Percentiles rank a stretch among this genome's conserved stretches.
Conservation (phyloP, 2,888 invertebrate species). For the Catocala nupta region DNA sequence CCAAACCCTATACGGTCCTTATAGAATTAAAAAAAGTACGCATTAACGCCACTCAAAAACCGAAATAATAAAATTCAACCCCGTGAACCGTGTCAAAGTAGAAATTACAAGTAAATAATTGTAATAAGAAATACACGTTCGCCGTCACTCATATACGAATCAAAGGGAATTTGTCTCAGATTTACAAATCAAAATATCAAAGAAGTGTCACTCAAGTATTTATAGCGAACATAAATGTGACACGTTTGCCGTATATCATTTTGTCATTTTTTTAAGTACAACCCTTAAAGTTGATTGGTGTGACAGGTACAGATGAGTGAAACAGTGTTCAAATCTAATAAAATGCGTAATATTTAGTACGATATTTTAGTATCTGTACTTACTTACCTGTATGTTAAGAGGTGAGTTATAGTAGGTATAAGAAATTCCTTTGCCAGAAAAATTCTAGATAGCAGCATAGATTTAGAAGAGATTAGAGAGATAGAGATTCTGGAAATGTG, state of each 20-base stretch:
- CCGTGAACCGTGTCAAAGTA: slow-evolving; percentile 15
- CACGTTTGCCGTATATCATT: slow-evolving; percentile 66
- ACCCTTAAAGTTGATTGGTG: slow-evolving; percentile 61
- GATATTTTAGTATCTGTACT: background rate
- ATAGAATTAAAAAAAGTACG: background rate
- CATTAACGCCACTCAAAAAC: background rate
- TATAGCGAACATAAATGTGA: slow-evolving; percentile 61
- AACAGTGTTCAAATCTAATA: slow-evolving; percentile 25
- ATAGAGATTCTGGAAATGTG: no score
- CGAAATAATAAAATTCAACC: slow-evolving; percentile 9
- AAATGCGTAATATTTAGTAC: background rate
- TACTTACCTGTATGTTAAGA: background rate
- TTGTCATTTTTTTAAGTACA: slow-evolving; percentile 69
- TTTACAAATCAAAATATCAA: slow-evolving; percentile 70
- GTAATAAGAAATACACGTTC: slow-evolving; percentile 26
- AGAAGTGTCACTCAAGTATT: slow-evolving; percentile 75
- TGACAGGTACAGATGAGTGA: slow-evolving; percentile 60
- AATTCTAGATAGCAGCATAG: no score
- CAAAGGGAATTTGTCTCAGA: slow-evolving; percentile 57
- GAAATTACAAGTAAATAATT: slow-evolving; percentile 24
- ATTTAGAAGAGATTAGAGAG: no score
- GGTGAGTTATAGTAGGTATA: no score
- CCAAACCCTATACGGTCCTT: no score
- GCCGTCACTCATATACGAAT: slow-evolving; percentile 38
- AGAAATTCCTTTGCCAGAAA: no score